Conservation (phyloP, 2,888 invertebrate genomes). For the Dascillus cervinus region DNA sequence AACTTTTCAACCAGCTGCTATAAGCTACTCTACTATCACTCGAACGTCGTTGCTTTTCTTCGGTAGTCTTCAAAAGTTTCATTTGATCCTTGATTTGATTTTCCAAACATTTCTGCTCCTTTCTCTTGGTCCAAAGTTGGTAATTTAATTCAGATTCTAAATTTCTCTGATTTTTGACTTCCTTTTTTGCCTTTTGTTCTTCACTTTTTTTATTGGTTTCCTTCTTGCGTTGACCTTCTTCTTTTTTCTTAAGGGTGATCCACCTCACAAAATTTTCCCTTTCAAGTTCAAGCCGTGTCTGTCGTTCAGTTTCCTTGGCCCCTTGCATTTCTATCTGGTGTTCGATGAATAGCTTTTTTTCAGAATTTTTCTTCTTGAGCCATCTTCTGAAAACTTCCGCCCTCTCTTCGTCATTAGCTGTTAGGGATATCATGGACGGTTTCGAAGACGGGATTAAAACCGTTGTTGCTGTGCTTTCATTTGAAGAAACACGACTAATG, state of each 20-base stretch:
- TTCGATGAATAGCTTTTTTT: constrained; percentile 29
- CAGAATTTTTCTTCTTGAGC: constrained; percentile 42
- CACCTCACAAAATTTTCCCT: constrained; percentile 41
- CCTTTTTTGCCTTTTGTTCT: constrained; percentile 27
- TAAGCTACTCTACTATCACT: constrained; percentile 52
- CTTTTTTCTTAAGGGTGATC: constrained; percentile 27
- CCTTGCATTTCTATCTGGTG: constrained; percentile 28
- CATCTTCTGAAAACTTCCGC: constrained; percentile 48
- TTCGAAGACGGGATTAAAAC: no score
- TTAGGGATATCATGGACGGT: constrained; percentile 15
- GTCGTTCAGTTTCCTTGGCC: constrained; percentile 34
- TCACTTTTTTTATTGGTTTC: constrained; percentile 31
- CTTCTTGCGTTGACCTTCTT: constrained; percentile 42
- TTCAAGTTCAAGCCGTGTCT: constrained; percentile 36
- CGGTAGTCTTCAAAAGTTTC: constrained; percentile 42
- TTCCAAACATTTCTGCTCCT: constrained; percentile 45
- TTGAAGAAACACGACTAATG: neutral
- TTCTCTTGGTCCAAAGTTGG: constrained; percentile 49
- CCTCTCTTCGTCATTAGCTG: constrained; percentile 37
- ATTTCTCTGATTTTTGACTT: constrained; percentile 33
- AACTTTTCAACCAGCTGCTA: constrained; percentile 53
- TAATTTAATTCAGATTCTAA: constrained; percentile 29
- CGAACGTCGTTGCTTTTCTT: constrained; percentile 48
- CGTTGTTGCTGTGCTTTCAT: no score
- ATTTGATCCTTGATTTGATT: constrained; percentile 33